Percentiles rank a stretch among this genome's conserved stretches.
Conservation (phyloP, 2,888 invertebrate genomes). For the Sepioteuthis lessoniana region DNA sequence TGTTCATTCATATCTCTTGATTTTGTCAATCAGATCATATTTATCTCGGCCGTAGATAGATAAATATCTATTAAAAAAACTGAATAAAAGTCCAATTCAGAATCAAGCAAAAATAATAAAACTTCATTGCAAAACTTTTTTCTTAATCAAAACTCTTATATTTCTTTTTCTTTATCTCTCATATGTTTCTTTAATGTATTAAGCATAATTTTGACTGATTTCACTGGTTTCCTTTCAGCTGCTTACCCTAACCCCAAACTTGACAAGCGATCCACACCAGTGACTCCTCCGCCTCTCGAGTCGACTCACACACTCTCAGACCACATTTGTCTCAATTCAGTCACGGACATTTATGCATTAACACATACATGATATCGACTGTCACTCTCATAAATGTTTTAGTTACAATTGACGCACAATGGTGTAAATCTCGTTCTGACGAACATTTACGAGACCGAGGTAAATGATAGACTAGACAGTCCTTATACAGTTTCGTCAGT, state of each 20-base stretch:
- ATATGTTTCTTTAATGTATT: not conserved
- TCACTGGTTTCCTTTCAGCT: not conserved
- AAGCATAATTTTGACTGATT: not conserved
- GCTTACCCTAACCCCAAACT: not conserved
- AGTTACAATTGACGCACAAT: not conserved
- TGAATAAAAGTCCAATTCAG: not conserved
- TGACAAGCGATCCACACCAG: not conserved
- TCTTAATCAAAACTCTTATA: no score
- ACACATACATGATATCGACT: not conserved
- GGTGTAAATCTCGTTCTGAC: not conserved
- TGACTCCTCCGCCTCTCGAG: conserved; percentile 20
- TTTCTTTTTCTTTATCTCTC: not conserved
- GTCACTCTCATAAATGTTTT: not conserved
- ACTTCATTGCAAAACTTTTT: not conserved
- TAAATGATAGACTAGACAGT: conserved; percentile 33
- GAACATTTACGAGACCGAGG: conserved; percentile 17
- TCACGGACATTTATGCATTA: not conserved
- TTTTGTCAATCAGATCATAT: no score
- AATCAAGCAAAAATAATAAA: not conserved
- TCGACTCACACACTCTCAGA: not conserved
- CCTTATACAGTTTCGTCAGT: conserved; percentile 10
- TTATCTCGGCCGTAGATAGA: no score
- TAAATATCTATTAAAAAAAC: not conserved
- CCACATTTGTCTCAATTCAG: conserved; percentile 2
- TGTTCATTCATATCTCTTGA: no score